phyloP scores from a whole-genome alignment of 2,797 vertebrate species.

The Kryptopterus vitreolus region DNA sequence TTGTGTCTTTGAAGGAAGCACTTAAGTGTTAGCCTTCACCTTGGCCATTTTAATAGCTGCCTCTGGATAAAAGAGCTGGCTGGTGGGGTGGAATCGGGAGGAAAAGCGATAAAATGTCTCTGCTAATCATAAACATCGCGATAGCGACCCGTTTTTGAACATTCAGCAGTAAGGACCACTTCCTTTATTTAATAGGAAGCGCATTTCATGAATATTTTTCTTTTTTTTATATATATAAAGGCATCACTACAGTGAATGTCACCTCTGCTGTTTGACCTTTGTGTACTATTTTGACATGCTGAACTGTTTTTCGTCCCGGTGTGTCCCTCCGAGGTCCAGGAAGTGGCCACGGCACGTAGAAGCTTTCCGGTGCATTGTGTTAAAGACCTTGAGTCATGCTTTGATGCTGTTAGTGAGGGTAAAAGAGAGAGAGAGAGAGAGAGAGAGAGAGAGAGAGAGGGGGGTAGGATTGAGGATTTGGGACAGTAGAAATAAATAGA shows the following conservation, averaged over 20 bases:
- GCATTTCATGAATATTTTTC: neutral
- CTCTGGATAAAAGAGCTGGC: neutral
- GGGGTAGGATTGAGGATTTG: slow-evolving; percentile 3
- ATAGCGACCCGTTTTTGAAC: neutral
- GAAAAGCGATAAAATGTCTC: neutral
- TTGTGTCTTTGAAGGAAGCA: neutral
- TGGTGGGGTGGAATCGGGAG: too few species aligned
- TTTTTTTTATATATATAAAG: neutral
- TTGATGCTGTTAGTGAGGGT: slow-evolving; percentile 42
- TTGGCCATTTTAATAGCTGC: neutral
- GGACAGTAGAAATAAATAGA: slow-evolving; percentile 33
- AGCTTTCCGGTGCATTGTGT: slow-evolving; percentile 64
- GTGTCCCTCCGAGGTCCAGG: slow-evolving; percentile 50
- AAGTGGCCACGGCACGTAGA: slow-evolving; percentile 44
- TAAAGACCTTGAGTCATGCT: slow-evolving; percentile 59
- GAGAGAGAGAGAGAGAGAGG: slow-evolving; percentile 10
- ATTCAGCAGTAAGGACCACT: neutral
- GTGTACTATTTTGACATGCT: slow-evolving; percentile 24
- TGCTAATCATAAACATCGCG: neutral
- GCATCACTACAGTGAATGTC: neutral
- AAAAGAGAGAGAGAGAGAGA: neutral
- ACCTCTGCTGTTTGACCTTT: slow-evolving; percentile 21
- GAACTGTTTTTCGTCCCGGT: neutral
- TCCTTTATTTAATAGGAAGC: too few species aligned
- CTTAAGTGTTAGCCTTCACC: neutral